Evolutionary conservation across 2,888 invertebrate species (phyloP).

Genomic region (Arge pagana): DNA sequence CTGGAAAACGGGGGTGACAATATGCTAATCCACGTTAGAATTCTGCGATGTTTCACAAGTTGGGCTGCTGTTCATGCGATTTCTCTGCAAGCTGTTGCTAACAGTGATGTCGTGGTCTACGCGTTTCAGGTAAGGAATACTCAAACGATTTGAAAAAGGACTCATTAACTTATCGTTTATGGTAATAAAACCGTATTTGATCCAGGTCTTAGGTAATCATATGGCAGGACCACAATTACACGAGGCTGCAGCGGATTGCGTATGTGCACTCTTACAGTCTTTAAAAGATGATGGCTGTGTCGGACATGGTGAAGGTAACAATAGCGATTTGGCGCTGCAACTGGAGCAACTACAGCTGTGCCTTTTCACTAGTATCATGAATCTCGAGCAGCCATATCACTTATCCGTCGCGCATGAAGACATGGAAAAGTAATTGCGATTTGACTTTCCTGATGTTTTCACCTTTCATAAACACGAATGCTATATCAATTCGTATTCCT

Average conservation of each 20-base stretch:
- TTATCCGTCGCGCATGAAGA: conserved; percentile 92
- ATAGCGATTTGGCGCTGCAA: conserved; percentile 45
- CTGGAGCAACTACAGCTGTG: conserved; percentile 76
- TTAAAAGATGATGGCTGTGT: conserved; percentile 66
- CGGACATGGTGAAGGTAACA: conserved; percentile 61
- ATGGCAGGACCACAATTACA: conserved; percentile 72
- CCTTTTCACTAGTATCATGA: conserved; percentile 80
- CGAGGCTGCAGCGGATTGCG: conserved; percentile 88
- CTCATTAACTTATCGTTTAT: no score
- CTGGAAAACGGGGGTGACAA: conserved; percentile 69
- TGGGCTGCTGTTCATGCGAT: conserved; percentile 89
- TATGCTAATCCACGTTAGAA: conserved; percentile 71
- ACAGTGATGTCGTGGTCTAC: conserved; percentile 74
- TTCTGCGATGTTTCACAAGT: conserved; percentile 85
- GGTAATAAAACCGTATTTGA: no score
- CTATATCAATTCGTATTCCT: conserved; percentile 10
- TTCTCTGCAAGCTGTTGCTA: conserved; percentile 73
- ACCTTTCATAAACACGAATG: neutral
- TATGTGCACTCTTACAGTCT: conserved; percentile 83
- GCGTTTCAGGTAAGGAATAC: conserved; percentile 65
- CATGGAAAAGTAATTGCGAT: conserved; percentile 72
- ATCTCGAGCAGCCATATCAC: conserved; percentile 85
- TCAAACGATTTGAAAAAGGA: no score
- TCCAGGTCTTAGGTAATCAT: conserved; percentile 65
- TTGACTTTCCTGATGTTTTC: conserved; percentile 15